phyloP scores from a whole-genome alignment of 2,888 invertebrate genomes.

The Dromius quadrimaculatus region DNA sequence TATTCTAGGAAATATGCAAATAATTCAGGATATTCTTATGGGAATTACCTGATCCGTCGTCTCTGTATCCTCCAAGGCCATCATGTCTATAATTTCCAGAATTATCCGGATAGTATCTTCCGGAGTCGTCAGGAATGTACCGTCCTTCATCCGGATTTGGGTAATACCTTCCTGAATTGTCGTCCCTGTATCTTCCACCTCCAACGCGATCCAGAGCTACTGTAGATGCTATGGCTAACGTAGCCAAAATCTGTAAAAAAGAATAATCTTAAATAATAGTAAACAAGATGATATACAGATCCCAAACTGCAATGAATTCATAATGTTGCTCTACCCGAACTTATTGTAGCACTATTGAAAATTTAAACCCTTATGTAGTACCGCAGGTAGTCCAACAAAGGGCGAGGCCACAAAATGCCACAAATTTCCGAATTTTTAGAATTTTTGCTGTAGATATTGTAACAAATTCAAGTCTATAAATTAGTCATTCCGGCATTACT shows the following conservation, averaged over 20 bases:
- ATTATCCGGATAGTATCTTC: conserved; percentile 54
- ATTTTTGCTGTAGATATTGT: too few species aligned
- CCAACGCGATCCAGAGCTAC: conserved; percentile 63
- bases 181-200: conserved; percentile 70
- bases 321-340: not conserved
- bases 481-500: too few species aligned
- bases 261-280: not conserved
- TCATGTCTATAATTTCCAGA: conserved; percentile 54
- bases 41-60: conserved; percentile 54
- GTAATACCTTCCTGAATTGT: conserved; percentile 68
- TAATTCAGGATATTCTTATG: too few species aligned
- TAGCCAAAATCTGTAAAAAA: conserved; percentile 39
- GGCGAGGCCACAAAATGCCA: too few species aligned
- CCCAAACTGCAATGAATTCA: too few species aligned
- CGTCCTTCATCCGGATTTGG: conserved; percentile 37
- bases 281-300: conserved; percentile 10
- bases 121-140: conserved; percentile 57
- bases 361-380: too few species aligned
- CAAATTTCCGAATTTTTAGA: too few species aligned
- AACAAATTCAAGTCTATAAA: too few species aligned
- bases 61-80: conserved; percentile 55
- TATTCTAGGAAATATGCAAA: too few species aligned
- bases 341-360: too few species aligned
- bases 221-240: conserved; percentile 57
- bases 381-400: too few species aligned